phyloP scores from a whole-genome alignment of 2,888 invertebrate genomes.

The Sminthurides aquaticus region DNA sequence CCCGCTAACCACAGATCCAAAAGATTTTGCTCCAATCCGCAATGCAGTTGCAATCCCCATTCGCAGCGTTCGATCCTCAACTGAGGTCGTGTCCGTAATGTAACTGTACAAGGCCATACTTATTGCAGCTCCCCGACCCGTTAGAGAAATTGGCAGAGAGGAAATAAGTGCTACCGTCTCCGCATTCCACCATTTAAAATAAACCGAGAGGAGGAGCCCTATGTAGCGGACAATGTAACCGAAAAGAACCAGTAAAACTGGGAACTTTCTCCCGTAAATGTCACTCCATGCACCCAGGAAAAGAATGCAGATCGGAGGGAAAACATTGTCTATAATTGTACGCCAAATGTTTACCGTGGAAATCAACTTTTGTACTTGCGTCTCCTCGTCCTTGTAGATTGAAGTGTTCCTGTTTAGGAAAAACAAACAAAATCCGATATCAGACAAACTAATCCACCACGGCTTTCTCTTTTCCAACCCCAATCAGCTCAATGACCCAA shows the following conservation, averaged over 20 bases:
- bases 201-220: slow-evolving; percentile 32
- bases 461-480: no score
- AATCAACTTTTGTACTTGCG: slow-evolving; percentile 33
- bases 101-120: slow-evolving; percentile 44
- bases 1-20: slow-evolving; percentile 42
- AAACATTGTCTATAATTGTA: slow-evolving; percentile 40
- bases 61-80: slow-evolving; percentile 56
- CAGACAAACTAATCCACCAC: not conserved
- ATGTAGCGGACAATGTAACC: slow-evolving; percentile 34
- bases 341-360: slow-evolving; percentile 35
- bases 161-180: slow-evolving; percentile 33
- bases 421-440: not conserved
- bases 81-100: slow-evolving; percentile 46
- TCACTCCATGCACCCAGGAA: slow-evolving; percentile 42
- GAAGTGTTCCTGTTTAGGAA: slow-evolving; percentile 8
- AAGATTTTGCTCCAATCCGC: slow-evolving; percentile 46
- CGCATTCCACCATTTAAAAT: slow-evolving; percentile 32
- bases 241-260: slow-evolving; percentile 36
- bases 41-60: slow-evolving; percentile 55
- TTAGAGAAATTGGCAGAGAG: slow-evolving; percentile 47
- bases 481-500: no score
- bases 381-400: slow-evolving; percentile 23
- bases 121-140: slow-evolving; percentile 52
- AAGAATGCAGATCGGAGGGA: slow-evolving; percentile 37
- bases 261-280: slow-evolving; percentile 40